Percentiles rank a stretch among this genome's conserved stretches.
Evolutionary conservation across 2,888 invertebrate genomes (phyloP).

Genomic region (Drosophila paracracens): DNA sequence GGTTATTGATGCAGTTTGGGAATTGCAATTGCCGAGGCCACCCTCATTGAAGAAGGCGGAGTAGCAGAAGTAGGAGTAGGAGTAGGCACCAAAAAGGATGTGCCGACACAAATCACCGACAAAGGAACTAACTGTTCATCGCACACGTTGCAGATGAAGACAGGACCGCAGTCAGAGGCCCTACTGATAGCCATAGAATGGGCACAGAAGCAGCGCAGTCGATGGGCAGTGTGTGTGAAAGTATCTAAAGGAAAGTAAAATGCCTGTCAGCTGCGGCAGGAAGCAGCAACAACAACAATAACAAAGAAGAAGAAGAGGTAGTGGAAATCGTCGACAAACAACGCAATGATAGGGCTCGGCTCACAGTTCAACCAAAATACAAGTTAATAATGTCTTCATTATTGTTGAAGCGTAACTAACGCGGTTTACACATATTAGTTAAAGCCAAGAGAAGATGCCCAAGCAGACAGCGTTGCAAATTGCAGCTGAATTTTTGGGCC

Average conservation of each 20-base stretch:
- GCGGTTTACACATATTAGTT: slow-evolving; percentile 84
- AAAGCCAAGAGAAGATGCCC: slow-evolving; percentile 45
- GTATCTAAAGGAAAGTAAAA: slow-evolving; percentile 58
- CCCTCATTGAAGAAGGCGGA: slow-evolving; percentile 54
- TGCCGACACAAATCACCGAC: slow-evolving; percentile 74
- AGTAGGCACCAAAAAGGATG: slow-evolving; percentile 61
- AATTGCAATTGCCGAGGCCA: slow-evolving; percentile 51
- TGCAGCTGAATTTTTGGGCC: slow-evolving; percentile 37
- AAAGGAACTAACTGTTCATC: slow-evolving; percentile 77
- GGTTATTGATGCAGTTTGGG: slow-evolving; percentile 60
- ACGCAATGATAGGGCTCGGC: slow-evolving; percentile 44
- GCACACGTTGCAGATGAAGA: slow-evolving; percentile 77
- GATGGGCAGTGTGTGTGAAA: slow-evolving; percentile 63
- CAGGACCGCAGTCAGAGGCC: slow-evolving; percentile 57
- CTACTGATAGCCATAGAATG: slow-evolving; percentile 77
- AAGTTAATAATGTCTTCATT: slow-evolving; percentile 84
- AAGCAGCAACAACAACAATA: slow-evolving; percentile 49
- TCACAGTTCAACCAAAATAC: slow-evolving; percentile 68
- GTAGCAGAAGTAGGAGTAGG: background rate
- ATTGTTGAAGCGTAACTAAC: slow-evolving; percentile 83
- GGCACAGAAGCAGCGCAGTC: slow-evolving; percentile 52
- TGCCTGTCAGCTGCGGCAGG: slow-evolving; percentile 81
- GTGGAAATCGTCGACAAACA: slow-evolving; percentile 16
- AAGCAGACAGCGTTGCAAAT: slow-evolving; percentile 43
- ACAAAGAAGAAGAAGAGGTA: background rate